Percentiles rank a stretch among this genome's conserved stretches.
These are phyloP conservation scores for Stigmatopora argus DNA, from an alignment of 2,113 vertebrate species.

Conservation along the genomic window DNA sequence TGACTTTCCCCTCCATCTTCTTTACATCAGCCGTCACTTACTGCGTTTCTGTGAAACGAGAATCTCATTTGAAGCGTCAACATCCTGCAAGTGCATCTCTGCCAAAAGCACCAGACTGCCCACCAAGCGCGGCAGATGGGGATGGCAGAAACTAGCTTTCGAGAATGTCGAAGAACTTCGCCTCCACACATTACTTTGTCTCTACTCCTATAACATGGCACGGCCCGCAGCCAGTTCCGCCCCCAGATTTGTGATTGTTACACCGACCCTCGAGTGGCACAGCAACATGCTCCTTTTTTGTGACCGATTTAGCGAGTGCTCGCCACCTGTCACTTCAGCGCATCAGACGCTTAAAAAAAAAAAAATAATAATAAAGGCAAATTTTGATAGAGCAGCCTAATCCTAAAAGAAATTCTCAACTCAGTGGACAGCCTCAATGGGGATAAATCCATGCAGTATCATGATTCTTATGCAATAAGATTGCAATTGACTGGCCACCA, in stretches of 20 bases:
- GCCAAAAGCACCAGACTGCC: slow-evolving; percentile 45
- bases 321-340: slow-evolving; percentile 48
- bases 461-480: neutral
- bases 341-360: slow-evolving; percentile 29
- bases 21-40: slow-evolving; percentile 28
- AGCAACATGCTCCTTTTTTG: slow-evolving; percentile 41
- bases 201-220: slow-evolving; percentile 43
- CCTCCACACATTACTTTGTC: slow-evolving; percentile 56
- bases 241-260: slow-evolving; percentile 48
- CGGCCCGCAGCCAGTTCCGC: slow-evolving; percentile 49
- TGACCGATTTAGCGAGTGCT: slow-evolving; percentile 50
- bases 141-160: slow-evolving; percentile 31
- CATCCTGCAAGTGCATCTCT: slow-evolving; percentile 32
- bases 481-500: neutral
- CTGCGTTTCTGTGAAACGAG: slow-evolving; percentile 42
- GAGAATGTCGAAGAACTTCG: slow-evolving; percentile 48
- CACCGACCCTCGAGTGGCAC: slow-evolving; percentile 47
- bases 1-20: slow-evolving; percentile 22
- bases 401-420: neutral
- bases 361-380: neutral
- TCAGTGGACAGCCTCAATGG: too few relatives aligned
- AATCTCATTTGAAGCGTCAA: slow-evolving; percentile 21
- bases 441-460: neutral
- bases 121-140: slow-evolving; percentile 55
- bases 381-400: slow-evolving; percentile 16